Base-by-base conservation (phyloP, 1,140 invertebrate genomes). In the Sarcophaga peregrina region DNA sequence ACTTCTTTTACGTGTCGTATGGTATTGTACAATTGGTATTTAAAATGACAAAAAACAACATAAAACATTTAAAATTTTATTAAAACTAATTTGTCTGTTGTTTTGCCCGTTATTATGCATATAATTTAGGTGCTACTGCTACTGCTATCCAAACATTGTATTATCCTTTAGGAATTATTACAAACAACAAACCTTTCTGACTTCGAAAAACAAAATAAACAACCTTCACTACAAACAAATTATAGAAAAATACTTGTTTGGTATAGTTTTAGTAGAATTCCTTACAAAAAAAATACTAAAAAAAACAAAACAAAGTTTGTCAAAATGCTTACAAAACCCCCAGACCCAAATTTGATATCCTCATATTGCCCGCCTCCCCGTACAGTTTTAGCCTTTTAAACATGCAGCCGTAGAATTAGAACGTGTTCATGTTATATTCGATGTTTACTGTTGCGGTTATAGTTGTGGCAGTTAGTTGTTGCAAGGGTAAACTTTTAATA, bases 401-500 rank as follows among this genome's bases (percentile, higher is more conserved):
- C 5, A 13, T 68, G 6, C n/a, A 9, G 6, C 17, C 10, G 62
- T 68, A 68, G 9, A 68, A 68, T 9, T 20, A 37, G 25, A 2
- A 37, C 25, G 25, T 37, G 25, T 37, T 2, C 25, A 37, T 37
- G 25, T 37, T 37, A 37, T 4, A 37, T 37, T 37, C 25, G 4
- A 37, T 37, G 54, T 58, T 58, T 58, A 2, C 3, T 58, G 11
- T 58, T 13, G 62, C 17, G 7, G 62, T 68, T 52, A 1, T 52
- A 8, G n/a, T 25, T 78, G 75, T 8, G 50, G 9, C 17, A 50
- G n/a, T 20, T 78, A 20, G 74, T 48, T 76, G 47, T 78, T 76
- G 46, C 74, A 48, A 78, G 75, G 47, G 47, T 50, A 78, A 78
- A 50, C 47, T 78, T 78, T 78, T 78, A 78, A 78, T 78, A 78